Percentiles rank a stretch among this genome's conserved stretches.
phyloP scores from a whole-genome alignment of 37 sponge, comb jelly and placozoan genomes.

The Bolinopsis microptera region DNA sequence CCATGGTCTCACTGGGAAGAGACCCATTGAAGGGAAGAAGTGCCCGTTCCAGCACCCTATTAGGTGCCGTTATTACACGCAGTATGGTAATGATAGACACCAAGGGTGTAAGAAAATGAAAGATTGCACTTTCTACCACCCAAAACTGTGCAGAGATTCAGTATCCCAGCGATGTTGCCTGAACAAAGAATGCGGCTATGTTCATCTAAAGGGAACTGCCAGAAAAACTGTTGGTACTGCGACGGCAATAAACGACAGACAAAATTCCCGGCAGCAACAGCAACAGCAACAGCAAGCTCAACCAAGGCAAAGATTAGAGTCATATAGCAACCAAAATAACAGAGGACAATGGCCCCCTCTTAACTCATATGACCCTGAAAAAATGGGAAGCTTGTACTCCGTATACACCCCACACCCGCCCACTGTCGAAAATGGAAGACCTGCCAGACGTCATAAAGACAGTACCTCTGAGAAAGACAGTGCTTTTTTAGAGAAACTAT shows the following conservation, averaged over 20 bases:
- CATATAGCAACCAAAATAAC: background rate
- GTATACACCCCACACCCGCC: background rate
- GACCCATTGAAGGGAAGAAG: background rate
- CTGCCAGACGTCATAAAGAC: background rate
- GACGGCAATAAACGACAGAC: too few species aligned
- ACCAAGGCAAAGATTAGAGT: background rate
- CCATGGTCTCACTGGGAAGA: background rate
- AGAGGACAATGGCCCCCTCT: background rate
- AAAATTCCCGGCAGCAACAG: too few species aligned
- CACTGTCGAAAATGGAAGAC: background rate
- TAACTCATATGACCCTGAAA: background rate
- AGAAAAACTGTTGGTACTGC: too few species aligned
- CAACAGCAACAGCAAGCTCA: background rate
- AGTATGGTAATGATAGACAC: background rate
- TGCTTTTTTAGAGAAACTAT: constrained; percentile 7
- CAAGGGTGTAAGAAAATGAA: background rate
- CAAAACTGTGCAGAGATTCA: background rate
- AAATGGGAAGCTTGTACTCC: background rate
- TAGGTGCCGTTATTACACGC: background rate
- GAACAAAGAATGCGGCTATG: background rate
- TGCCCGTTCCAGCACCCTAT: background rate
- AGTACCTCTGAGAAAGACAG: background rate
- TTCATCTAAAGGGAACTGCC: background rate
- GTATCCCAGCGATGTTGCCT: background rate
- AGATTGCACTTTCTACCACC: background rate